phyloP scores from a whole-genome alignment of 2,113 vertebrate species.

The Hypocryptadius cinnamomeus region DNA sequence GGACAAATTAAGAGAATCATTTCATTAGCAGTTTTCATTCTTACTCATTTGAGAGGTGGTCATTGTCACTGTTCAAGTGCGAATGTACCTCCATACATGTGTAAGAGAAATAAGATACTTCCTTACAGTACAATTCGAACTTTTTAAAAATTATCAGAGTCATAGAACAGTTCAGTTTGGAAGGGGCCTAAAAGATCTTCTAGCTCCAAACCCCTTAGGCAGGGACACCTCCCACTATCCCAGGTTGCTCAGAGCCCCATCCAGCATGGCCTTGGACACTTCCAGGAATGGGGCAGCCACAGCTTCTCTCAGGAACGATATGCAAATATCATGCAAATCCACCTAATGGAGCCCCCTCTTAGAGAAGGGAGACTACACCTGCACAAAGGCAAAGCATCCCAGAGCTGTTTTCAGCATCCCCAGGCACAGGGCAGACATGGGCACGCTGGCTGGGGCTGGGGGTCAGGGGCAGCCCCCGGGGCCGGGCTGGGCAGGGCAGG shows the following conservation, averaged over 20 bases:
- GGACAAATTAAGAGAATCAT: not conserved
- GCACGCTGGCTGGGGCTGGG: fast-evolving
- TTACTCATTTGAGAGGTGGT: not conserved
- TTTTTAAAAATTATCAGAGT: not conserved
- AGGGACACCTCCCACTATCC: not conserved
- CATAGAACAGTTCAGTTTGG: not conserved
- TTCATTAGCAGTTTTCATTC: not conserved
- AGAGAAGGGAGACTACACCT: not conserved
- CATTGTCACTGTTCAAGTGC: not conserved
- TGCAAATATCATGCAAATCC: not conserved
- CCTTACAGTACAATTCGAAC: not conserved
- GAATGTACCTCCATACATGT: not conserved
- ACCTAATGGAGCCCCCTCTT: not conserved
- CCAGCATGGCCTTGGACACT: not conserved
- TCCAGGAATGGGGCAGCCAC: not conserved
- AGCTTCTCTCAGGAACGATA: not conserved
- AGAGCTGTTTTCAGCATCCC: not conserved
- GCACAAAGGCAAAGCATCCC: not conserved
- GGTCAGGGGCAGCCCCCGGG: not conserved
- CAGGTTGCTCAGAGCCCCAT: not conserved
- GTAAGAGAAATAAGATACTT: not conserved
- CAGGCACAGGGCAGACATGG: not conserved
- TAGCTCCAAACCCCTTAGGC: not conserved
- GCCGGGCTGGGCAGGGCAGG: not conserved
- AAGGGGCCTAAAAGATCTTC: not conserved